phyloP scores from a whole-genome alignment of 1,140 invertebrate genomes.

The Pantala flavescens region DNA sequence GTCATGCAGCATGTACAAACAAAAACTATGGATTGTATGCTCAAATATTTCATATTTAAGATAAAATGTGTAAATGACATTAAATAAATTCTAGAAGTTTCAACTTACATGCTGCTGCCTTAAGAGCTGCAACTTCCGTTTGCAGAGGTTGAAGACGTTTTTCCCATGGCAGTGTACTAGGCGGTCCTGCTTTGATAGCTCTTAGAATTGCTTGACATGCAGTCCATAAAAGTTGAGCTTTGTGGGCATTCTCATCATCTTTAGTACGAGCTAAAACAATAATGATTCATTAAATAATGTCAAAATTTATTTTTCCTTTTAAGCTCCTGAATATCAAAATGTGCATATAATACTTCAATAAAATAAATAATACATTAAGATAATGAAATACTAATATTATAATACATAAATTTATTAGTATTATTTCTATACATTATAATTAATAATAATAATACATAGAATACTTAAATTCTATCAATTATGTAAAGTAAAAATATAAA shows the following conservation, averaged over 20 bases:
- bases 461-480: no score
- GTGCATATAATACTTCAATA: no score
- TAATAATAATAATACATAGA: no score
- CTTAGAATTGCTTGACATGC: constrained; percentile 75
- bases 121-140: constrained; percentile 57
- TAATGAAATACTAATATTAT: no score
- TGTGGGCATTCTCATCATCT: constrained; percentile 63
- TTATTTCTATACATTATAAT: no score
- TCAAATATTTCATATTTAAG: no score
- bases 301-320: not conserved
- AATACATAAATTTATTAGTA: no score
- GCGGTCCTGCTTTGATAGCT: constrained; percentile 53
- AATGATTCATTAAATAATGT: constrained; percentile 16
- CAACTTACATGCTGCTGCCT: constrained; percentile 52
- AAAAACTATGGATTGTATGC: no score
- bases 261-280: constrained; percentile 55
- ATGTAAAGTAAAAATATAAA: no score
- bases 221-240: constrained; percentile 83
- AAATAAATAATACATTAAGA: no score
- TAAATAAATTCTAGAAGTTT: constrained; percentile 18
- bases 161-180: constrained; percentile 35
- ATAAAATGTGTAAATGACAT: no score
- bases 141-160: constrained; percentile 58
- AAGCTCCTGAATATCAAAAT: not conserved
- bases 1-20: no score